Base-by-base conservation (phyloP, 1,140 invertebrate genomes). In the Gonioctena quinquepunctata region DNA sequence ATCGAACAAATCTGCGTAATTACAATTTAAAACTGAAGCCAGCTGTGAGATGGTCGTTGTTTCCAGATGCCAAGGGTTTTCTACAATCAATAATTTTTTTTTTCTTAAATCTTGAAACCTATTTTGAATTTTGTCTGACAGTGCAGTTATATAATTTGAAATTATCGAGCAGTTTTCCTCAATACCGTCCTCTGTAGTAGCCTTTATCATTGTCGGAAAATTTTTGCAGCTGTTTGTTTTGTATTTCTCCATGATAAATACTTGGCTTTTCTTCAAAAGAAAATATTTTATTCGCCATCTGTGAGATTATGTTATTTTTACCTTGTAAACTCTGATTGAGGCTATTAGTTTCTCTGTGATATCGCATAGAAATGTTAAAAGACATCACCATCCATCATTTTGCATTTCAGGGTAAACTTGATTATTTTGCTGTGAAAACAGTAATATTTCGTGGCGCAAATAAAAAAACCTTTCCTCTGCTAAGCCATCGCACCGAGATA, bases 401-500 rank as follows among this genome's bases (percentile, higher is more conserved):
- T 33, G 28, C 28, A 33, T 11, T 33, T 33, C 8, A 33, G n/a
- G n/a, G n/a, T n/a, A n/a, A n/a, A n/a, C n/a, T n/a, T n/a, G n/a
- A n/a, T n/a, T n/a, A n/a, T n/a, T n/a, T n/a, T n/a, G n/a, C n/a
- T n/a, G n/a, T n/a, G n/a, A n/a, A n/a, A n/a, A n/a, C n/a, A n/a
- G n/a, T n/a, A n/a, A n/a, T n/a, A n/a, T n/a, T n/a, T n/a, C n/a
- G n/a, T 1, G 28, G 4, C 28, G 8, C n/a, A 1, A n/a, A 33
- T 6, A 33, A 62, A 13, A 42, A 62, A 62, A 62, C 27, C 8
- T 26, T 62, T 62, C 27, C 60, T 62, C 60, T 42, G 16, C 60
- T 16, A 25, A 62, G 27, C 60, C 60, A 62, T 62, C 19, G 60
- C 26, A 62, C 60, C 26, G 60, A 62, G 11, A 26, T 62, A 62